Conservation (phyloP, 2,797 vertebrate genomes). For the Linurgus olivaceus region DNA sequence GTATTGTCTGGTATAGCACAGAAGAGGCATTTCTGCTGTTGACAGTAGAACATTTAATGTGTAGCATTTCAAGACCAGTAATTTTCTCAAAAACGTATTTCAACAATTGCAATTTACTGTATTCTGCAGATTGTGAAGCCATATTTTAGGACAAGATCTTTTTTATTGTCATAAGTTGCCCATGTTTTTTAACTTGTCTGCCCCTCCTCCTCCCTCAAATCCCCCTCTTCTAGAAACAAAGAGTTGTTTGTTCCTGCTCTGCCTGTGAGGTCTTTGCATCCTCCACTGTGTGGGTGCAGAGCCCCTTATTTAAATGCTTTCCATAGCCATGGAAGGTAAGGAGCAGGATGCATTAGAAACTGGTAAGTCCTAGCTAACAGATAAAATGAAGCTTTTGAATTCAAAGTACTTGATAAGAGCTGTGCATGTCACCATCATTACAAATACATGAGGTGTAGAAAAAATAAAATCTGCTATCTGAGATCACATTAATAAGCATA, state of each 20-base stretch:
- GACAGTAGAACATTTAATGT: neutral
- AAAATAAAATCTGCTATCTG: neutral
- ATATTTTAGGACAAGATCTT: neutral
- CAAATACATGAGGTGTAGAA: neutral
- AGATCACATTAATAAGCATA: neutral
- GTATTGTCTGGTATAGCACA: neutral
- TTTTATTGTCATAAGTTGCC: constrained; percentile 22
- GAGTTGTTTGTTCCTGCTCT: constrained; percentile 71
- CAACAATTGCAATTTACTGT: neutral
- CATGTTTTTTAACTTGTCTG: constrained; percentile 32
- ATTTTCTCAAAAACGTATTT: neutral
- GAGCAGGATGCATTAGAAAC: constrained; percentile 31
- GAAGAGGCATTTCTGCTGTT: neutral
- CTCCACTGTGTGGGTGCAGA: constrained; percentile 50
- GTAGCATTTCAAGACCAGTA: neutral
- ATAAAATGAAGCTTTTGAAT: constrained; percentile 29
- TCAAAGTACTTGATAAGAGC: neutral
- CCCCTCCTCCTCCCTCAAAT: constrained; percentile 46
- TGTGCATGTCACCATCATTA: neutral
- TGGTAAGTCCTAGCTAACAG: neutral
- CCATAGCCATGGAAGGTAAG: constrained; percentile 55
- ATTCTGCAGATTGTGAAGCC: neutral
- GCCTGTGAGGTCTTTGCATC: constrained; percentile 76
- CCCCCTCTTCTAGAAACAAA: constrained; percentile 71
- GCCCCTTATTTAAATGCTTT: constrained; percentile 64